Evolutionary conservation across 2,113 vertebrate genomes (phyloP), one percentile per base, ranked within the genome.

Genomic region (Erinaceus europaeus): DNA sequence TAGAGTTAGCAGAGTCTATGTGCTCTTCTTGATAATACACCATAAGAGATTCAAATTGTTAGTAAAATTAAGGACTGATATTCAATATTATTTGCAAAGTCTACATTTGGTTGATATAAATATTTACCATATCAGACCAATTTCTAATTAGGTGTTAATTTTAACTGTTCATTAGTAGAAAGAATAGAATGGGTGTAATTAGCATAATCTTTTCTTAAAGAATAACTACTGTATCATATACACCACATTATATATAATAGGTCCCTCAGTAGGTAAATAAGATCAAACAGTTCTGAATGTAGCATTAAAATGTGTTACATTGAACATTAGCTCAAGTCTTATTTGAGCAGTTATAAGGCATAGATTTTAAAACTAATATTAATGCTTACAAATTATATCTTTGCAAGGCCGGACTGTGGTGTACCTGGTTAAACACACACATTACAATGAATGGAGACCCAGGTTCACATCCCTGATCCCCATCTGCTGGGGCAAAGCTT

Each of bases 121-220:
- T 84, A 92, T 91, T 94, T 40, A 53, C 2, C 52, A 78, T 23
- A 2, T 46, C 21, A 52, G 86, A 84, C 9, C 4, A 62, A 65
- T 76, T 94, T 93, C 84, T 88, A 95, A 94, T 61, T 88, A n/a
- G n/a, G 50, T 93, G 75, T 81, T 78, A 96, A 84, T 59, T 50
- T 95, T 89, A 94, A 48, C 64, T 62, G 91, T 67, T 85, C 83
- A 72, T 64, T n/a, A n/a, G n/a, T n/a, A 17, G 81, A 48, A 62
- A 91, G 67, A 27, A 85, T 84, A 32, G 95, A 94, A 38, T 36
- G 32, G 7, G 6, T 38, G 92, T 65, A 73, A 38, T 78, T 48
- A 91, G 90, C 88, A 79, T 36, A 57, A 86, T 94, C 95, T 77
- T 91, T 97, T 94, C 80, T 88, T 94, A 17, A 6, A 68, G 9